Evolutionary conservation across 2,113 vertebrate genomes (phyloP), one percentile per base, ranked within the genome.

Genomic region (Phylloscopus whistleri): DNA sequence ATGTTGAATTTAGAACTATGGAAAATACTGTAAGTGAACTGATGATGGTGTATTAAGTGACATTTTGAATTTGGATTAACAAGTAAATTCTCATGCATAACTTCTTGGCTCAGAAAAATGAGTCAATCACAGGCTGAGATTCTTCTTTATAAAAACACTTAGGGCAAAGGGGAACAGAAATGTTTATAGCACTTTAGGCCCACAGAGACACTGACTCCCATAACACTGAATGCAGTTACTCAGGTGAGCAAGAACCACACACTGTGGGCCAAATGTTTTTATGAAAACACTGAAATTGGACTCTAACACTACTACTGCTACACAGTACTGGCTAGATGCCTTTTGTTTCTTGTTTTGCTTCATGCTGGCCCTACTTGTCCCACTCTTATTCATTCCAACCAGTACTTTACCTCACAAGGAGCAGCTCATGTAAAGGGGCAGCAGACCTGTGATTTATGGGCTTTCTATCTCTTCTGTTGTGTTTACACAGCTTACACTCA

Each of bases 31-130:
- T 67, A 84, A 78, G 66, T 87, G 68, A 91, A 69, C 37, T 22
- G 72, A 90, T 62, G 52, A 94, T 30, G 51, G 56, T 62, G 30
- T 80, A 67, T 84, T 94, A 96, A 94, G 70, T 81, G 73, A 84
- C 46, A 84, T 78, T 92, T 92, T 81, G 62, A 95, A 78, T 64
- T 81, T 73, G 37, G 73, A 96, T 96, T 95, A 93, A 78, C 52
- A 78, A 73, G 30, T 77, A 85, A 58, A 94, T 72, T 93, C 72
- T 93, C 37, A 2, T 75, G 43, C 26, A 46, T 68, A 85, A 85
- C 9, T 73, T 81, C 49, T n/a, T 82, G 73, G 58, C 68, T 95
- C 28, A 72, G 63, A 84, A 93, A 93, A 94, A 51, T 16, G 49
- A 73, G 72, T 76, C 63, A 60, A 3, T 78, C 72, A 67, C 14